Evolutionary conservation across 2,888 invertebrate genomes (phyloP), one percentile per base, ranked within the genome.

Genomic region (Ptycholaimellus sp.): DNA sequence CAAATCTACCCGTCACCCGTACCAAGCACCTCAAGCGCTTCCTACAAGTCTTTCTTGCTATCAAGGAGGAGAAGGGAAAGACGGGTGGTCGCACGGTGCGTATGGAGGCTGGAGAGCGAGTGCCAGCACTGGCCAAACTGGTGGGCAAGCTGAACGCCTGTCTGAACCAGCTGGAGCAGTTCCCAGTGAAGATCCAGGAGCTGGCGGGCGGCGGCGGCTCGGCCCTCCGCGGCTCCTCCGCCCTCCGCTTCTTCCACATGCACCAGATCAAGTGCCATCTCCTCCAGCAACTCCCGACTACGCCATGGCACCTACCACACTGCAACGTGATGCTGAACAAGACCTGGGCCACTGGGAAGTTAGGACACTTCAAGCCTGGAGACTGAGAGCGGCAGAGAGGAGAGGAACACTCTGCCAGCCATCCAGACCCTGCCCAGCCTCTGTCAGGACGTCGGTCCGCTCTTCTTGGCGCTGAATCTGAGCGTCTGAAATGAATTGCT

Each of bases 261-360:
- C 93, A 96, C 63, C 93, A 93, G 61, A 70, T 96, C 40, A 90
- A 85, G 79, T 93, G 93, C 67, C 83, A 85, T 68, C 71, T 96
- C 52, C 83, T 87, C 68, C 74, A 90, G 45, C 90, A 93, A 68
- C 90, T 93, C 4, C 73, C 75, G 40, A 90, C 90, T 66, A 74
- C 72, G 45, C 74, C 72, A 45, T 82, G 78, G 62, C 67, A 93
- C 46, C 77, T n/a, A n/a, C n/a, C n/a, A n/a, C n/a, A n/a, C n/a
- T n/a, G n/a, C n/a, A n/a, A n/a, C n/a, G n/a, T n/a, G n/a, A n/a
- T n/a, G n/a, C n/a, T n/a, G n/a, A n/a, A n/a, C n/a, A n/a, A n/a
- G n/a, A n/a, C n/a, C n/a, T n/a, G n/a, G n/a, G n/a, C n/a, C n/a
- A n/a, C n/a, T n/a, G n/a, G n/a, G n/a, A n/a, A n/a, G n/a, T n/a